Evolutionary conservation across 2,888 invertebrate species (phyloP).

Genomic region (Agapostemon virescens): DNA sequence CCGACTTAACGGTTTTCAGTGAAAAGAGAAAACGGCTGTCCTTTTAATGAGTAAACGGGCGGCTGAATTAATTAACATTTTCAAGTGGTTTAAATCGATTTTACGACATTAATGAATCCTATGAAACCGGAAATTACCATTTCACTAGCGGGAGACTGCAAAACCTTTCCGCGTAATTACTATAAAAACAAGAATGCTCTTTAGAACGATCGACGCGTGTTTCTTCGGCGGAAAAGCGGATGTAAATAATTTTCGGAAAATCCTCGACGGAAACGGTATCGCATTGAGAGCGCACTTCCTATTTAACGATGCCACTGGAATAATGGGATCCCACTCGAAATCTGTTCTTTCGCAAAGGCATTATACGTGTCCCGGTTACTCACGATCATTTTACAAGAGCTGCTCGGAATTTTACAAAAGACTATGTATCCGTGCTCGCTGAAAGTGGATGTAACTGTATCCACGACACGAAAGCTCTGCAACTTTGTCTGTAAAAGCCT

Average conservation of each 20-base stretch:
- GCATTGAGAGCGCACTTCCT: slow-evolving; percentile 37
- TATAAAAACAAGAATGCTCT: not conserved
- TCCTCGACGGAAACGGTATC: slow-evolving; percentile 30
- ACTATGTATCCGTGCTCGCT: slow-evolving; percentile 26
- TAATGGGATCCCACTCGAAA: slow-evolving; percentile 57
- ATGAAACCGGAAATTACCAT: slow-evolving; percentile 15
- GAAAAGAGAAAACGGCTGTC: not conserved
- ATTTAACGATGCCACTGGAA: slow-evolving; percentile 37
- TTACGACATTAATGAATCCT: not conserved
- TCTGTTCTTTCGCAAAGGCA: slow-evolving; percentile 46
- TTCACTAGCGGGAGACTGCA: not conserved
- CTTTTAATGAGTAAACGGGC: not conserved
- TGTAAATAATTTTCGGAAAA: slow-evolving; percentile 32
- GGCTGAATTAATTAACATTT: not conserved
- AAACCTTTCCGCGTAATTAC: slow-evolving; percentile 7
- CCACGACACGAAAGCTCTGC: slow-evolving; percentile 17
- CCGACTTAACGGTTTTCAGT: not conserved
- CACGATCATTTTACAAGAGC: slow-evolving; percentile 56
- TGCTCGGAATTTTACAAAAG: slow-evolving; percentile 54
- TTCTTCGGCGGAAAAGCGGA: slow-evolving; percentile 10
- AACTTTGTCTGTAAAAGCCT: slow-evolving; percentile 30
- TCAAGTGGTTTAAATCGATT: not conserved
- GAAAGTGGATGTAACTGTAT: slow-evolving; percentile 31
- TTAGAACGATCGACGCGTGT: not conserved
- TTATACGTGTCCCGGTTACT: slow-evolving; percentile 19